Base-by-base conservation (phyloP, 2,888 invertebrate genomes). In the Harpalus rubripes region DNA sequence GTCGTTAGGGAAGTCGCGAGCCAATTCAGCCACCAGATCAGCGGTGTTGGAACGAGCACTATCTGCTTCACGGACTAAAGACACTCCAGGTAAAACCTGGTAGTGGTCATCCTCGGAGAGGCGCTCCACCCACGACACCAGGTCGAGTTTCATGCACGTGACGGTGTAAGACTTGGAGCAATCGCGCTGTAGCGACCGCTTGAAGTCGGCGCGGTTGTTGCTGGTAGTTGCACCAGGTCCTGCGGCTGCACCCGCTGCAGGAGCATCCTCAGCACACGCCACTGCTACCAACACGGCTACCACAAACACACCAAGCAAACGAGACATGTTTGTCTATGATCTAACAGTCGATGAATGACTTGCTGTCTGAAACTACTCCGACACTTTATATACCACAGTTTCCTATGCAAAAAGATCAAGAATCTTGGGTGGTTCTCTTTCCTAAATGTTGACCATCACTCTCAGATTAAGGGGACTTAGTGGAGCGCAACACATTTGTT, bases 111-210 rank as follows among this genome's bases (percentile, higher is more conserved):
- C 94, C 88, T 95, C 95, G 87, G 95, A 94, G 44, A 96, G 89
- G 74, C 94, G 94, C 89, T 96, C 96, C 86, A 97, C 92, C 88
- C 96, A 94, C 4, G 95, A 95, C 0, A 96, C 93, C 68, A 96
- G 94, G 88, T 96, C 96, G 86, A 96, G 92, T 89, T 96, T 97
- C 58, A 96, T 91, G 89, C 97, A 97, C 89, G 95, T 95, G 26
- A 95, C 92, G 89, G 95, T 96, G 88, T 95, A 94, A 0, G 92
- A 91, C 26, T 92, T 92, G 58, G 92, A 92, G 89, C 95, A 95
- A 86, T 93, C 93, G 72, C 90, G 88, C 10, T 92, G 89, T 56
- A 92, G 89, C 5, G 91, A 89, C 85, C 90, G 89, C 83, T 89
- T 89, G 85, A 88, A 89, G 82, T 90, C 90, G 88, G 89, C 89